Base-by-base conservation (phyloP, 2,797 vertebrate species). In the Limosa lapponica region DNA sequence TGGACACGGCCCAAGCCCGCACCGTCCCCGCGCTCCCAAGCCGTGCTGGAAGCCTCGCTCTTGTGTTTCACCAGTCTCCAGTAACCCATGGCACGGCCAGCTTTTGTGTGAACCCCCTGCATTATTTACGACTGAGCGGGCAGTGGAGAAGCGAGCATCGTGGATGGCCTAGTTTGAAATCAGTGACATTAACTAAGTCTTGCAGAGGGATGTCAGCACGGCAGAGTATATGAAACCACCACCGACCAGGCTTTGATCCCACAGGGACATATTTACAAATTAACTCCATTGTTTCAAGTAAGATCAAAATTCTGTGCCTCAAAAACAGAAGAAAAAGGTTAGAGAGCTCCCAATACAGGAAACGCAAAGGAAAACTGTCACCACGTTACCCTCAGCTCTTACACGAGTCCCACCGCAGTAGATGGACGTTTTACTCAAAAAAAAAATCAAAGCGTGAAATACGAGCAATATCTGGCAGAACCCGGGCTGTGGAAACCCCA, bases 381-480 rank as follows among this genome's bases (percentile, higher is more conserved):
- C 16, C 13, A 48, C 51, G 58, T 89, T 32, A 77, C 39, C 39
- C 55, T 82, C 59, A 64, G 57, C 48, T 90, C 23, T 70, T 61
- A 72, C 83, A 66, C 36, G 54, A 77, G 23, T 49, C 41, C 55
- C 24, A 24, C 65, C 80, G 73, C 67, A 83, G 66, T 1, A 94
- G 74, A 89, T 11, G 34, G 22, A 67, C 2, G 0, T 49, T 91
- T 73, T 57, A 12, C 57, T 79, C 17, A 51, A 10, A 58, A 24
- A 58, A 51, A 32, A 83, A 66, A 61, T 32, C 18, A 32, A 16
- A 61, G 37, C 54, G 20, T 71, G 51, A 88, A 93, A 85, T 62
- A 89, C 24, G 65, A 88, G 43, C 78, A 62, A 28, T 59, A 82
- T 81, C 89, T 95, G 82, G 71, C 85, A 95, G 41, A 59, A 67